phyloP scores from a whole-genome alignment of 2,888 invertebrate genomes.

The Xestia sexstrigata region DNA sequence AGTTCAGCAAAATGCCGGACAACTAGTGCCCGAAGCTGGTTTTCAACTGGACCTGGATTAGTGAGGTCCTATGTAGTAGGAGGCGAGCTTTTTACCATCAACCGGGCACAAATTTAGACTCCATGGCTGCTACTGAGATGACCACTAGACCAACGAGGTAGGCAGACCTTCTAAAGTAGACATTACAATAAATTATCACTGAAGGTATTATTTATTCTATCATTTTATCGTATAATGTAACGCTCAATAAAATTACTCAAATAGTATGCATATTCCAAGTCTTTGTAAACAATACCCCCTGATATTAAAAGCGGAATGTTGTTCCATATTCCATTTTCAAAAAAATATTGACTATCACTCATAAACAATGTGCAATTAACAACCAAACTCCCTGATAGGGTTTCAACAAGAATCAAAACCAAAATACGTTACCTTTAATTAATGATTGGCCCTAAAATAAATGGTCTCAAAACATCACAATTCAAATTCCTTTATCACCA shows the following conservation, averaged over 20 bases:
- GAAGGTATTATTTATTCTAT: not conserved
- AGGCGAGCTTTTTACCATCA: too few relatives aligned
- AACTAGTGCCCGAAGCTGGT: too few relatives aligned
- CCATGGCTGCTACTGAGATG: too few relatives aligned
- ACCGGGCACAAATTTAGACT: too few relatives aligned
- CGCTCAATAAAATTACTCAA: not conserved
- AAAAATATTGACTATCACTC: conserved; percentile 31
- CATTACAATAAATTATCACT: not conserved
- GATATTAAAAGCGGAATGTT: conserved; percentile 8
- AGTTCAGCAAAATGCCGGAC: too few relatives aligned
- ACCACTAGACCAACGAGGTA: not conserved
- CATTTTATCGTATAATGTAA: not conserved
- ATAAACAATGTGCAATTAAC: conserved; percentile 34
- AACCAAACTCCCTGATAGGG: conserved; percentile 22
- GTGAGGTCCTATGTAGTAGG: too few relatives aligned
- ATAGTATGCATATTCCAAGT: not conserved
- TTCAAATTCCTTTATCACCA: conserved; percentile 59
- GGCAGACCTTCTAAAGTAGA: not conserved
- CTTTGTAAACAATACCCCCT: not conserved
- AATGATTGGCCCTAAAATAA: conserved; percentile 40
- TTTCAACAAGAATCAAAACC: conserved; percentile 44
- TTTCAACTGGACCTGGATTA: too few relatives aligned
- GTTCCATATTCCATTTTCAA: not conserved
- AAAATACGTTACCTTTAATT: conserved; percentile 38
- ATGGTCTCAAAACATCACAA: conserved; percentile 47